Base-by-base conservation (phyloP, 2,797 vertebrate species). In the Euphonia xanthogaster region DNA sequence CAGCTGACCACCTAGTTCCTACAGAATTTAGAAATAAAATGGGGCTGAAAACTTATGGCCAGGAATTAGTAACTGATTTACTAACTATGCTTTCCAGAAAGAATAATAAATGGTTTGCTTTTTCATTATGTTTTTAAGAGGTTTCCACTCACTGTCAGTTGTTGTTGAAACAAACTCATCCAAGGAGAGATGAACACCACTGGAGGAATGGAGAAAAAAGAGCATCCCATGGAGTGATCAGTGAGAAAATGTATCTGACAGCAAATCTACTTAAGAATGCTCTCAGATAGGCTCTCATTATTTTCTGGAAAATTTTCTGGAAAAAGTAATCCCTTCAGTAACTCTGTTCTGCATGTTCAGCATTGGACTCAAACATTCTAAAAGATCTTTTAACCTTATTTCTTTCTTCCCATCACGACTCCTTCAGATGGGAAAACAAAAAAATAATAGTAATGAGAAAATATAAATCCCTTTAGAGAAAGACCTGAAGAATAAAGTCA, bases 201-300 rank as follows among this genome's bases (percentile, higher is more conserved):
- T 39, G 15, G 35, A 47, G 23, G 15, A 79, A 91, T 3, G 17
- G 5, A 86, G 16, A 33, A 73, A 65, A 44, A 42, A 39, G 7
- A 73, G 11, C 28, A 62, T 33, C 9, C 7, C 6, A 12, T 27
- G 21, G 25, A 86, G 4, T 0, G 0, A 62, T 25, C 25, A 50
- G 33, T 11, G 6, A 58, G 51, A 60, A 93, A 93, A 58, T 4
- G 4, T 18, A 79, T 82, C 47, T 76, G 80, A 58, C 23, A 84
- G 71, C 42, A 81, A 58, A 85, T 66, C 35, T 60, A 25, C 23
- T 54, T 66, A 18, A 58, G 60, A 75, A 72, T 11, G n/a, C 21
- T 80, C 50, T 71, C 30, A 55, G 57, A 60, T 6, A 85, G 39
- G 23, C 55, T 53, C 42, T 40, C 27, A 58, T 25, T 51, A 65